Evolutionary conservation across 2,888 invertebrate genomes (phyloP).

Genomic region (Dasysyrphus tricinctus): DNA sequence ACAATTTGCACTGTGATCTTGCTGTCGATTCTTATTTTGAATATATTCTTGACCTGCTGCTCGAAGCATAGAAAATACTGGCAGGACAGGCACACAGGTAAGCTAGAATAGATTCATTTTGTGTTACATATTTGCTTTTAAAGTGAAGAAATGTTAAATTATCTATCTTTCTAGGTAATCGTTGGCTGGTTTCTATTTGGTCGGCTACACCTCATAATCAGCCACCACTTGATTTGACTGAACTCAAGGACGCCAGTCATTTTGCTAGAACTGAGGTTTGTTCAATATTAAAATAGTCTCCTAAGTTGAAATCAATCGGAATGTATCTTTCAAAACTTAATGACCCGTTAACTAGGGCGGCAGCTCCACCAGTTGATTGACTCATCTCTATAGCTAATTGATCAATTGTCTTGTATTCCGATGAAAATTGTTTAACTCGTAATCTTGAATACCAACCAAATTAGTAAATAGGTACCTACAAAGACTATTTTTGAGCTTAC

Average conservation of each 20-base stretch:
- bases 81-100: slow-evolving; percentile 90
- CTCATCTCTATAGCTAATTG: neutral
- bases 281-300: slow-evolving; percentile 3
- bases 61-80: slow-evolving; percentile 92
- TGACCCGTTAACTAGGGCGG: slow-evolving; percentile 17
- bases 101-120: neutral
- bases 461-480: neutral
- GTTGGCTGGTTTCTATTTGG: slow-evolving; percentile 93
- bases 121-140: too few species aligned
- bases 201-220: slow-evolving; percentile 92
- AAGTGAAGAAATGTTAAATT: neutral
- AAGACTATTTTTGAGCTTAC: neutral
- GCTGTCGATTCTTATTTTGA: slow-evolving; percentile 88
- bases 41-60: slow-evolving; percentile 91
- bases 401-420: neutral
- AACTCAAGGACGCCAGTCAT: slow-evolving; percentile 86
- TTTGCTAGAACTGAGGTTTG: slow-evolving; percentile 81
- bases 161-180: slow-evolving; percentile 87
- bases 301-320: neutral
- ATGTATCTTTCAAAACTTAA: slow-evolving; percentile 1
- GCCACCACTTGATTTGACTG: slow-evolving; percentile 91
- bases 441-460: neutral
- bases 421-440: neutral
- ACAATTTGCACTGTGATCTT: slow-evolving; percentile 90
- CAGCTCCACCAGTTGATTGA: neutral